Base-by-base conservation (phyloP, 2,888 invertebrate species). In the Chymomyza amoena region DNA sequence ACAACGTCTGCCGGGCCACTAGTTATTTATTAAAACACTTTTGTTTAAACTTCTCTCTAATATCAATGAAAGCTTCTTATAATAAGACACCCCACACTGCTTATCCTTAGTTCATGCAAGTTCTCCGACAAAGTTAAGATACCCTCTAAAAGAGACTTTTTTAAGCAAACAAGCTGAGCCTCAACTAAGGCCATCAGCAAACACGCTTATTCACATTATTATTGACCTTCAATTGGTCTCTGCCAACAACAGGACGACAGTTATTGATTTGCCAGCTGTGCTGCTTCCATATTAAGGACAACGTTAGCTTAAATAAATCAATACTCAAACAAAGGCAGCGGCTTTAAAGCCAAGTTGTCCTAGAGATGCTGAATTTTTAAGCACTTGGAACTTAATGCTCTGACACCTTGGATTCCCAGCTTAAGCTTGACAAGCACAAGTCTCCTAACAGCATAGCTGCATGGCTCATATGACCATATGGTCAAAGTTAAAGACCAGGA, bases 211-310 rank as follows among this genome's bases (percentile, higher is more conserved):
- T 64, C 80, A 76, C 71, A 73, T 78, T 76, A 74, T 80, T 80
- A 74, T 82, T 82, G 88, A 83, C 83, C 83, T 87, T 83, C 80
- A 71, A 74, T 70, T 68, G 73, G 71, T 70, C 57, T 18, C 57
- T 57, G 78, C 61, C 70, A 68, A 51, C 50, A 66, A 67, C 54
- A 64, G 68, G 66, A 18, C 65, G 60, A 64, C 57, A 65, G 67
- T 68, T 83, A 83, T 83, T 80, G 83, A 83, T 83, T 87, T 80
- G 69, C 56, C 73, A 75, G 39, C 64, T 25, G 67, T 16, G 32
- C 16, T 16, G 39, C 10, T 15, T 16, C 15, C 5, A 54, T 18
- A 54, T 20, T 54, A 13, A 45, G 39, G 13, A 0, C 13, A 5
- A 28, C 1, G 32, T 32, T 32, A 32, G 9, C 32, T 32, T 3